Percentiles rank a stretch among this genome's conserved stretches.
Conservation (phyloP, 2,888 invertebrate genomes). For the Ferrisia virgata region DNA sequence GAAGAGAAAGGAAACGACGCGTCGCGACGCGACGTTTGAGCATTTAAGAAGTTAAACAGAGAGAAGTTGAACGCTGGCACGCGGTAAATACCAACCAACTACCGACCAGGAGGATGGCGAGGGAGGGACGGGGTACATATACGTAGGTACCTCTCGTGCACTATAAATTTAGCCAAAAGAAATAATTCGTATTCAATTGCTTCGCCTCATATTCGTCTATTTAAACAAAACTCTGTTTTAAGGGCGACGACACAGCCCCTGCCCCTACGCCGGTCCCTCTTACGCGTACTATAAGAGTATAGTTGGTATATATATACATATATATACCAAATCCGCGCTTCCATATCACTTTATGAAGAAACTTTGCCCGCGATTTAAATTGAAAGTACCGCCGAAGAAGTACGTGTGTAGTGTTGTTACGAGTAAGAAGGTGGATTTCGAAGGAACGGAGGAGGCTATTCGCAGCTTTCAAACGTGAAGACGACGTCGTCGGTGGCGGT, state of each 20-base stretch:
- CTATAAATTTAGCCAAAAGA: constrained; percentile 2
- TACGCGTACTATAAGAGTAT: no score
- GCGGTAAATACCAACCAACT: no score
- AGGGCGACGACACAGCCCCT: neutral
- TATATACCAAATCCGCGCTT: neutral
- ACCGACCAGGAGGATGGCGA: no score
- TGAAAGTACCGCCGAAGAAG: neutral
- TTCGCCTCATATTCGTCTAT: constrained; percentile 14
- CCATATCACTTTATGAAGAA: constrained; percentile 6
- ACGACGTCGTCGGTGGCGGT: neutral
- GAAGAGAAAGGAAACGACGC: neutral
- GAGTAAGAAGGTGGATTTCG: no score
- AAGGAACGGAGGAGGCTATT: neutral
- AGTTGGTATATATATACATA: no score
- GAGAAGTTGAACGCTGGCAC: no score
- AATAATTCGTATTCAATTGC: constrained; percentile 11
- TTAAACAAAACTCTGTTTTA: neutral
- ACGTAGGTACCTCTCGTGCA: neutral
- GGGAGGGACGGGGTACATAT: neutral
- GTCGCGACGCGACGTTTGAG: no score
- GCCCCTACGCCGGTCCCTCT: no score
- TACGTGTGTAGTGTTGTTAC: neutral
- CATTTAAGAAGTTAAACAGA: neutral
- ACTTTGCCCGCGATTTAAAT: constrained; percentile 7
- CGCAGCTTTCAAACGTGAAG: neutral